These are phyloP conservation scores for Brachionus calyciflorus DNA, from an alignment of 1,140 invertebrate genomes.

Conservation along the genomic window DNA sequence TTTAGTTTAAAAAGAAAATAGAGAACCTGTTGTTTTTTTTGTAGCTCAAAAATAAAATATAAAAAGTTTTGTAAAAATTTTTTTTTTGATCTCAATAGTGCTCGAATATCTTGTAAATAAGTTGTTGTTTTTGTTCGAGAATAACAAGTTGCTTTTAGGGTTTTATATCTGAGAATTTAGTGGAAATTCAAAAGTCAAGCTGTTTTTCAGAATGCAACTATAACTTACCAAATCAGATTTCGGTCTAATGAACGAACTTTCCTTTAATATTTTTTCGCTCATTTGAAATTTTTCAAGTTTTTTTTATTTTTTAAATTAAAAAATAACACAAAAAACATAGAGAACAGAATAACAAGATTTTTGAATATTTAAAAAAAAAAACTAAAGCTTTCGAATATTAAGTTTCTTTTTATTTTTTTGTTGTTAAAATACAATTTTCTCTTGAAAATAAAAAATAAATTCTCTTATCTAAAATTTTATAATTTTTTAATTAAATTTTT, in stretches of 20 bases:
- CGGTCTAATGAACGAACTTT: conserved; percentile 24
- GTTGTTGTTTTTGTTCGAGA: conserved; percentile 15
- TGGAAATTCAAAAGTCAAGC: conserved; percentile 27
- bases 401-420: no score
- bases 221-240: conserved; percentile 34
- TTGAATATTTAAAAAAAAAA: background rate
- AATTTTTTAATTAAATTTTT: no score
- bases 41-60: background rate
- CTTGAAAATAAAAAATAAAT: no score
- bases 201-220: conserved; percentile 1
- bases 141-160: background rate
- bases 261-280: background rate
- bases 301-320: no score
- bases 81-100: conserved; percentile 4
- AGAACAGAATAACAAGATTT: conserved; percentile 6
- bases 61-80: no score
- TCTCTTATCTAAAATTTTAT: no score
- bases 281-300: background rate
- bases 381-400: no score
- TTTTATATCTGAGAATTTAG: background rate
- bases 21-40: conserved; percentile 9
- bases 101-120: conserved; percentile 32
- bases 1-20: background rate
- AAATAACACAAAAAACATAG: background rate
- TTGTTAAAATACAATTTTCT: no score